Percentiles rank a stretch among this genome's conserved stretches.
Evolutionary conservation across 2,797 vertebrate genomes (phyloP).

Genomic region (Kryptolebias ocellatus): DNA sequence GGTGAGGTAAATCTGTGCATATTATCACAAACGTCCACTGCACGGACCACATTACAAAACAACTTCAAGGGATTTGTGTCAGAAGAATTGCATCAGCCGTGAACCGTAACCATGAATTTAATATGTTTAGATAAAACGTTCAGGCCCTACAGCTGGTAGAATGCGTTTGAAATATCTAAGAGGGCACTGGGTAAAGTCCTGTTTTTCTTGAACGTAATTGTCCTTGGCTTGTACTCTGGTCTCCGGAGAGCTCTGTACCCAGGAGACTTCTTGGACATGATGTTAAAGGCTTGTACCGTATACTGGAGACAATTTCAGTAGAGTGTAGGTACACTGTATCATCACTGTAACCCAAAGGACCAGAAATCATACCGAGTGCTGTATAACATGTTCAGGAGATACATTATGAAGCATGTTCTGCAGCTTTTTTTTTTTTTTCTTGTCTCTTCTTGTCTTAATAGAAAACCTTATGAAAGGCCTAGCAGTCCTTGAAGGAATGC

Average conservation of each 20-base stretch:
- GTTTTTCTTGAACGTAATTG: slow-evolving; percentile 56
- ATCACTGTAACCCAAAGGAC: slow-evolving; percentile 22
- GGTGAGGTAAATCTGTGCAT: slow-evolving; percentile 39
- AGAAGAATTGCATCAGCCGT: slow-evolving; percentile 54
- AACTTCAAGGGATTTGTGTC: slow-evolving; percentile 53
- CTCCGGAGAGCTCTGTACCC: slow-evolving; percentile 51
- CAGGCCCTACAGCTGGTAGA: slow-evolving; percentile 38
- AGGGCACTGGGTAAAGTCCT: slow-evolving; percentile 50
- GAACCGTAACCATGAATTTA: slow-evolving; percentile 49
- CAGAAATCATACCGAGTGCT: slow-evolving; percentile 19
- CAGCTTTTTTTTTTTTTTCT: slow-evolving; percentile 23
- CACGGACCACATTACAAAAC: slow-evolving; percentile 38
- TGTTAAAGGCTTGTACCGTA: slow-evolving; percentile 30
- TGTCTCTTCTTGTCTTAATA: neutral
- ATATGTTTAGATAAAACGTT: slow-evolving; percentile 65
- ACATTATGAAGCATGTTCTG: slow-evolving; percentile 30
- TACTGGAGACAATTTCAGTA: slow-evolving; percentile 23
- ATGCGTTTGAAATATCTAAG: slow-evolving; percentile 49
- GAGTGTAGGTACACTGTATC: slow-evolving; percentile 1
- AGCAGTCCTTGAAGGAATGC: neutral
- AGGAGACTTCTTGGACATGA: slow-evolving; percentile 41
- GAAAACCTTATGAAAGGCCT: neutral
- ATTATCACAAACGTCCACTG: slow-evolving; percentile 49
- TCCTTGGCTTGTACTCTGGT: slow-evolving; percentile 47
- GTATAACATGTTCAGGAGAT: slow-evolving; percentile 24